Evolutionary conservation across 2,113 vertebrate genomes (phyloP), one percentile per base, ranked within the genome.

Genomic region (Anarrhichthys ocellatus): DNA sequence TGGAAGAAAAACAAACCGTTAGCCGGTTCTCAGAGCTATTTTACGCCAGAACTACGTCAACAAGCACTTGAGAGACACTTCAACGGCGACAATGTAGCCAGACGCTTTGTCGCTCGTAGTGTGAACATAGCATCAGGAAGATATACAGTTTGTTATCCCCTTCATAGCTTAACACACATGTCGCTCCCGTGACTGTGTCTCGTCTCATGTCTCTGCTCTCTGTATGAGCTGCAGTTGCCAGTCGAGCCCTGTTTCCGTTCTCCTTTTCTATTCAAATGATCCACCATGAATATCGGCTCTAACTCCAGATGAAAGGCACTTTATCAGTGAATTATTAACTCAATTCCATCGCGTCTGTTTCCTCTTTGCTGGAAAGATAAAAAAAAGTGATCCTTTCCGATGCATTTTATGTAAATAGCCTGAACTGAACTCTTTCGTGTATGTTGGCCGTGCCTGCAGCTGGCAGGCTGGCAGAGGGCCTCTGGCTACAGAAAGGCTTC

Each of bases 301-400:
- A 75, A 86, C 78, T 82, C 67, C 52, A 87, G 73, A 93, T 92
- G 72, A 92, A 94, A 92, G 61, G 56, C 62, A 24, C 24, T 58
- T 80, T 80, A 85, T 88, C 70, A 78, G 66, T 88, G 69, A 92
- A 90, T 93, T 85, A 88, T 92, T 88, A 87, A 90, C 81, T 11
- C 32, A 76, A 72, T 80, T 83, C 71, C 75, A 79, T 77, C 4
- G 1, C 54, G 44, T 73, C 67, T 64, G 40, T 78, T 88, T 83
- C 48, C 42, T 72, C 84, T 88, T 80, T 86, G 38, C 86, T 59
- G 72, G 20, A 48, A 87, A 79, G 40, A 67, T 78, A 27, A 34
- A 67, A 76, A 29, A 80, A 78, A 62, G 27, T 11, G 0, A 17
- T 63, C 36, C 1, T 66, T 78, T 52, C n/a, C 13, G 6, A n/a